Evolutionary conservation across 1,140 invertebrate species (phyloP).

Genomic region (Dendrolimus punctatus): DNA sequence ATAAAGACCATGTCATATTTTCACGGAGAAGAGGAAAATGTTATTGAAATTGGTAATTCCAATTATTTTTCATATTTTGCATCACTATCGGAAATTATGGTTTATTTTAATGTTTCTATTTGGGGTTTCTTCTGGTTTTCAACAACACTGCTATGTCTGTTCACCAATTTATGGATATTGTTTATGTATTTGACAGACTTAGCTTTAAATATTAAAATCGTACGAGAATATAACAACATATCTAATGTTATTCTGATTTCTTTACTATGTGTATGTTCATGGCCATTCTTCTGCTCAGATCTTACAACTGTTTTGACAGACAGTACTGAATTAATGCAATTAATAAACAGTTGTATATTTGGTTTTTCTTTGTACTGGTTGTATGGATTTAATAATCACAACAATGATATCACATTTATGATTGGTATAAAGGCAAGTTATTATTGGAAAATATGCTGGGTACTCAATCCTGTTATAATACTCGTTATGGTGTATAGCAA

Average conservation of each 20-base stretch:
- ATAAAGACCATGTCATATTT: constrained; percentile 54
- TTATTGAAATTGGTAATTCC: constrained; percentile 39
- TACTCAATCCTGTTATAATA: constrained; percentile 38
- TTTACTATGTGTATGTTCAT: constrained; percentile 25
- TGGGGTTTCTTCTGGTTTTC: constrained; percentile 56
- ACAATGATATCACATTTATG: constrained; percentile 58
- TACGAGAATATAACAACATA: constrained; percentile 22
- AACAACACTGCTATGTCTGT: constrained; percentile 31
- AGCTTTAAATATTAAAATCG: constrained; percentile 18
- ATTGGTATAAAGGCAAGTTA: constrained; percentile 53
- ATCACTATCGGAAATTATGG: constrained; percentile 43
- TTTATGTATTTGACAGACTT: constrained; percentile 38
- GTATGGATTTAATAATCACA: constrained; percentile 50
- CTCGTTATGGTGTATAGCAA: constrained; percentile 26
- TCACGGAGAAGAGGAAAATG: constrained; percentile 48
- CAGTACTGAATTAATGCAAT: constrained; percentile 42
- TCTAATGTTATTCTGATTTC: constrained; percentile 21
- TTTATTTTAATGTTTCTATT: constrained; percentile 39
- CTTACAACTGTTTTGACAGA: constrained; percentile 34
- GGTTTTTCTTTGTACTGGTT: constrained; percentile 50
- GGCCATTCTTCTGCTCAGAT: constrained; percentile 48
- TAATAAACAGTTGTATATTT: constrained; percentile 38
- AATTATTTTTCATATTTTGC: constrained; percentile 43
- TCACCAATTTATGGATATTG: constrained; percentile 41
- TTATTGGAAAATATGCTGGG: constrained; percentile 51